Evolutionary conservation across 2,113 vertebrate genomes (phyloP).

Genomic region (Otolemur garnettii): DNA sequence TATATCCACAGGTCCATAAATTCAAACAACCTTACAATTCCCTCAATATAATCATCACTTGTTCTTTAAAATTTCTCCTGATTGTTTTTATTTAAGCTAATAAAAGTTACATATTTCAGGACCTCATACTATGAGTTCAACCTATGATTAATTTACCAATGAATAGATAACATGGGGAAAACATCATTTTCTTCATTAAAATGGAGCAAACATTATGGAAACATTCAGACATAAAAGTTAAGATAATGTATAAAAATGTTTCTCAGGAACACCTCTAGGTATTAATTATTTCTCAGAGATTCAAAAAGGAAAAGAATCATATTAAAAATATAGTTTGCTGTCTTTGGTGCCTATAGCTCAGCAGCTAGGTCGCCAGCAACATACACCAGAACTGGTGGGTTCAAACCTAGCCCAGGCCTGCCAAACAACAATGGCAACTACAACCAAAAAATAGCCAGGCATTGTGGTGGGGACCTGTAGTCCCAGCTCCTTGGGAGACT

Average conservation of each 20-base stretch:
- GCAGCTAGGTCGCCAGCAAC: too few species aligned
- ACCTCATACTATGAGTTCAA: not conserved
- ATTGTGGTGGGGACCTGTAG: too few species aligned
- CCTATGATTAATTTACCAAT: not conserved
- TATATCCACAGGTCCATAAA: not conserved
- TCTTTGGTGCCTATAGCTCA: too few species aligned
- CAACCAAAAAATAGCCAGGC: too few species aligned
- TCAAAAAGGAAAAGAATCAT: not conserved
- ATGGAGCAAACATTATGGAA: not conserved
- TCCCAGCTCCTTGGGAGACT: too few species aligned
- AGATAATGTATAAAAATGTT: not conserved
- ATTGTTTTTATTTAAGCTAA: not conserved
- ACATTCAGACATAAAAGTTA: not conserved
- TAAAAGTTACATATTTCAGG: not conserved
- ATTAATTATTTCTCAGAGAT: not conserved
- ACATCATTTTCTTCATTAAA: not conserved
- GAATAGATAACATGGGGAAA: not conserved
- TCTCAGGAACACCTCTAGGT: not conserved
- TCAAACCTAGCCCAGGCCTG: too few species aligned
- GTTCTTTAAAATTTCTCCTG: not conserved
- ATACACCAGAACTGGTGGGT: too few species aligned
- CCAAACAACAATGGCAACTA: too few species aligned
- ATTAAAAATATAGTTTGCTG: not conserved
- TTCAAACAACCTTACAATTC: not conserved
- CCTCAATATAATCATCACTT: not conserved